These are phyloP conservation scores for Protobothrops mucrosquamatus DNA, from an alignment of 2,113 vertebrate genomes.

Conservation along the genomic window DNA sequence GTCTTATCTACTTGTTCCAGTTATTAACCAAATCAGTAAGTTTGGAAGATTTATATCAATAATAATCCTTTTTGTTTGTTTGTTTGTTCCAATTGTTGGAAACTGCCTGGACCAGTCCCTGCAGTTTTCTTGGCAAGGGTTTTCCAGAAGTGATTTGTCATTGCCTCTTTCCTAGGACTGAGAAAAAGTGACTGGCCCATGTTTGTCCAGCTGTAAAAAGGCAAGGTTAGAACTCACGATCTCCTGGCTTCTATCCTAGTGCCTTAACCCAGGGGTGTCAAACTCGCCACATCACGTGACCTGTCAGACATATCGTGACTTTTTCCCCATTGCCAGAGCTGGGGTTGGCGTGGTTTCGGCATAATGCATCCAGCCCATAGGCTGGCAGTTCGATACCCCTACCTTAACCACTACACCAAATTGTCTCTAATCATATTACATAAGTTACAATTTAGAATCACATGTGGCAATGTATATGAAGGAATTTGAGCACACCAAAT, in stretches of 20 bases:
- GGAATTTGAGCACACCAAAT: background rate
- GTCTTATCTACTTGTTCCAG: background rate
- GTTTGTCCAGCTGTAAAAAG: background rate
- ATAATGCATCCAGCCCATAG: too few relatives aligned
- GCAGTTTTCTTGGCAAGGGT: background rate
- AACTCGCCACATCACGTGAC: too few relatives aligned
- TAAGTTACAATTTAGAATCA: background rate
- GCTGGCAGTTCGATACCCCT: too few relatives aligned
- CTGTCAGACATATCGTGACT: too few relatives aligned
- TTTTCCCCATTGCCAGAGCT: too few relatives aligned
- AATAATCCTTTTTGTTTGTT: background rate
- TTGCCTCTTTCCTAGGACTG: background rate
- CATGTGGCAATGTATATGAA: background rate
- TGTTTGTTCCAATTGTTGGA: background rate
- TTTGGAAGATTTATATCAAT: background rate
- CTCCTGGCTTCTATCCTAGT: background rate
- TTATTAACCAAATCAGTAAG: background rate
- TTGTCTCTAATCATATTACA: background rate
- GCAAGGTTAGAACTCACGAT: background rate
- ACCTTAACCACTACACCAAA: background rate
- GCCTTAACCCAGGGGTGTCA: background rate
- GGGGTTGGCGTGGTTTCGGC: too few relatives aligned
- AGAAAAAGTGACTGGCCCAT: background rate
- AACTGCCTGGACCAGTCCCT: background rate
- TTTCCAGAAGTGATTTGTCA: background rate